Evolutionary conservation across 2,888 invertebrate species (phyloP).

Genomic region (Platycheirus albimanus): DNA sequence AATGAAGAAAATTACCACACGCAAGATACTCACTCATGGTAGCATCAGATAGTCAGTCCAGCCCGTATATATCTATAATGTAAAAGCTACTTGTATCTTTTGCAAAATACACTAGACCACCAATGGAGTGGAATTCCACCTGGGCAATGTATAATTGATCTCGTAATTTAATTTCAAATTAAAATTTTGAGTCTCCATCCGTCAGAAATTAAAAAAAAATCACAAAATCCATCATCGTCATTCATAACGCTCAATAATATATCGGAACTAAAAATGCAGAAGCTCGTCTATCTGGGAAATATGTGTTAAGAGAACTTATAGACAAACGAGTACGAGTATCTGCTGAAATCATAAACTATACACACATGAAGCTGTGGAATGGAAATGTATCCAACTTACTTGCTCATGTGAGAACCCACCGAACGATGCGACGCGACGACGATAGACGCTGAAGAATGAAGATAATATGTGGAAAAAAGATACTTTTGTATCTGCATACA

Average conservation of each 20-base stretch:
- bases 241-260: constrained; percentile 62
- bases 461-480: background rate
- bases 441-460: no score
- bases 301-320: constrained; percentile 32
- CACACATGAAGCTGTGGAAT: constrained; percentile 66
- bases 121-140: constrained; percentile 10
- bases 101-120: constrained; percentile 34
- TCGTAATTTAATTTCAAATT: constrained; percentile 70
- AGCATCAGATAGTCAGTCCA: no score
- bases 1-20: constrained; percentile 36
- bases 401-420: constrained; percentile 56
- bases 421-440: no score
- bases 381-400: constrained; percentile 51
- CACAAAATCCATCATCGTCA: constrained; percentile 53
- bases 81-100: constrained; percentile 30
- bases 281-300: constrained; percentile 10
- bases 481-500: constrained; percentile 43
- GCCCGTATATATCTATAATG: no score
- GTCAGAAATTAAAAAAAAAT: background rate
- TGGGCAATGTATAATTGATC: constrained; percentile 58
- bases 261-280: constrained; percentile 55
- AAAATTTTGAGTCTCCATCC: constrained; percentile 59
- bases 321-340: constrained; percentile 23
- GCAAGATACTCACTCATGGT: constrained; percentile 15
- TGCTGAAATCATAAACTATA: no score